Percentiles rank a stretch among this genome's conserved stretches.
Evolutionary conservation across 2,888 invertebrate species (phyloP).

Genomic region (Dasysyrphus albostriatus): DNA sequence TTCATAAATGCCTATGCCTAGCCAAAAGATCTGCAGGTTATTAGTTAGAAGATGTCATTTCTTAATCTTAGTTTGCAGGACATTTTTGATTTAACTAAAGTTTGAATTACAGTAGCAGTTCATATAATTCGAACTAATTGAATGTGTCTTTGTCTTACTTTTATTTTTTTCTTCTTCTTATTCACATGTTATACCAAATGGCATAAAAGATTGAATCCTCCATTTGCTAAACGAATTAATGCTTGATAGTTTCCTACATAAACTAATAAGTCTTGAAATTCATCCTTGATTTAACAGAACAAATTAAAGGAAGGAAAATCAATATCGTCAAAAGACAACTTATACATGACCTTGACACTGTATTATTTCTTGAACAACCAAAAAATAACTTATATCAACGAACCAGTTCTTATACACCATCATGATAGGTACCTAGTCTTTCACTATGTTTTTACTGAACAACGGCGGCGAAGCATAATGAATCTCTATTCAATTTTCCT

Average conservation of each 20-base stretch:
- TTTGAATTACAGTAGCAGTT: no score
- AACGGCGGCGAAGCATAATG: not conserved
- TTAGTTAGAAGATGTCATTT: no score
- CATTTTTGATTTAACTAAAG: no score
- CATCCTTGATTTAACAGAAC: not conserved
- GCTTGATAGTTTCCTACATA: not conserved
- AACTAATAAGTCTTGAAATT: not conserved
- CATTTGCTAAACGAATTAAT: not conserved
- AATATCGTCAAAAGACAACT: not conserved
- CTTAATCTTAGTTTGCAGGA: no score
- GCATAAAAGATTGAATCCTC: not conserved
- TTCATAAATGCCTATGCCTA: no score
- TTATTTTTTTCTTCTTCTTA: no score
- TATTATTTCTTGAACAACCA: not conserved
- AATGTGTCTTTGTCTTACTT: no score
- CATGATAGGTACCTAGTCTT: not conserved
- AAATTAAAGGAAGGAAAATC: not conserved
- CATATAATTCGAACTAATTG: no score
- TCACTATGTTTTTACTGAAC: not conserved
- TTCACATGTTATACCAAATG: not conserved
- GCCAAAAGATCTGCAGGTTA: no score
- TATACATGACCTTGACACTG: conserved; percentile 23
- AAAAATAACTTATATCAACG: not conserved
- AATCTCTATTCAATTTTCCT: conserved; percentile 17
- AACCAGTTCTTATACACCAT: conserved; percentile 8